These are phyloP conservation scores for Thereva nobilitata DNA, from an alignment of 2,888 invertebrate genomes.

Conservation along the genomic window DNA sequence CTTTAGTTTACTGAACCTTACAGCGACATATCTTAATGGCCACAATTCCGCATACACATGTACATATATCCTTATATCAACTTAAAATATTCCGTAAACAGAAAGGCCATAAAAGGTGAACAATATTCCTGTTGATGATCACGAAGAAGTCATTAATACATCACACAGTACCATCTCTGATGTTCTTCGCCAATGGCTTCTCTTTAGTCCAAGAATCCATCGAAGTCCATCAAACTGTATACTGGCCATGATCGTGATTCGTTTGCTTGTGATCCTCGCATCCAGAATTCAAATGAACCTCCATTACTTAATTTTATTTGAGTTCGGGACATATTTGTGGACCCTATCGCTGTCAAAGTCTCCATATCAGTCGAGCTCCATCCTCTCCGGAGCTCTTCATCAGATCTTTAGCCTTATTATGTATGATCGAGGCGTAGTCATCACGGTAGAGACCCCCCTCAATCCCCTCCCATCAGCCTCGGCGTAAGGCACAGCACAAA, in stretches of 20 bases:
- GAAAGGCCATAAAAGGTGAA: too few relatives aligned
- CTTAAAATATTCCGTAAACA: too few relatives aligned
- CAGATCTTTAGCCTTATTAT: conserved; percentile 36
- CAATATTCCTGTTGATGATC: too few relatives aligned
- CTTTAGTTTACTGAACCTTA: too few relatives aligned
- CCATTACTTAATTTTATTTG: conserved; percentile 37
- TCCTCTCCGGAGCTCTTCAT: conserved; percentile 28
- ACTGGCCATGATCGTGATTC: conserved; percentile 23
- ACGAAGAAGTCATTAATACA: too few relatives aligned
- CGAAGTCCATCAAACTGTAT: conserved; percentile 30
- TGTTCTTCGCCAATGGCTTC: background rate
- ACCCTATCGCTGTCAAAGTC: conserved; percentile 30
- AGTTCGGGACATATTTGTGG: conserved; percentile 33
- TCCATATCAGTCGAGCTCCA: conserved; percentile 28
- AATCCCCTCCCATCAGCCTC: conserved; percentile 23
- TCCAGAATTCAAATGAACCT: conserved; percentile 33
- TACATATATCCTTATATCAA: too few relatives aligned
- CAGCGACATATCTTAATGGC: too few relatives aligned
- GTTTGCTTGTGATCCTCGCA: conserved; percentile 13
- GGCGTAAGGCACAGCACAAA: conserved; percentile 20
- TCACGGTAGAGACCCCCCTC: conserved; percentile 5
- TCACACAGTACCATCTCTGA: too few relatives aligned
- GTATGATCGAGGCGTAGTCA: conserved; percentile 37
- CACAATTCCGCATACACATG: too few relatives aligned
- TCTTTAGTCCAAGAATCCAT: conserved; percentile 18